These are phyloP conservation scores for Rhynchotus rufescens DNA, from an alignment of 2,797 vertebrate genomes.

Conservation along the genomic window DNA sequence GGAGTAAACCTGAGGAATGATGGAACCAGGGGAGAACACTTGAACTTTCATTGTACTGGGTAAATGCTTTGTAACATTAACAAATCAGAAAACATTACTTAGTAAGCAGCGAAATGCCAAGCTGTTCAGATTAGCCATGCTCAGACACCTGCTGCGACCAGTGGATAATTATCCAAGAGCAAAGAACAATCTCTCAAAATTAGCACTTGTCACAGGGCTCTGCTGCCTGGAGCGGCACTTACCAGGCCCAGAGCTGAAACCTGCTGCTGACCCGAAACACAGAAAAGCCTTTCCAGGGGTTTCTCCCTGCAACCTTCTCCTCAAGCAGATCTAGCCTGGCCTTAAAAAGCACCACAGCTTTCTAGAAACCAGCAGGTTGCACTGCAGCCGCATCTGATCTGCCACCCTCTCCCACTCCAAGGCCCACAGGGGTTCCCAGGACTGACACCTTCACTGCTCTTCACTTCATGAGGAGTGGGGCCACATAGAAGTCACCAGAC, in stretches of 20 bases:
- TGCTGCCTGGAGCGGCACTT: slow-evolving; percentile 44
- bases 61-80: slow-evolving; percentile 68
- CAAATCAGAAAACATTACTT: slow-evolving; percentile 59
- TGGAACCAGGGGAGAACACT: slow-evolving; percentile 23
- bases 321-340: neutral
- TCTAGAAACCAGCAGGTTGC: neutral
- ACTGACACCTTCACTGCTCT: neutral
- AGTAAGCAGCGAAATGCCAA: slow-evolving; percentile 48
- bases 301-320: neutral
- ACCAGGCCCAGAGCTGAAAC: slow-evolving; percentile 17
- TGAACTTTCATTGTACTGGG: slow-evolving; percentile 36
- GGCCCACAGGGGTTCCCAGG: neutral
- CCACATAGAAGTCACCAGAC: neutral
- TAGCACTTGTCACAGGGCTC: slow-evolving; percentile 59
- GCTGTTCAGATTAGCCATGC: slow-evolving; percentile 63
- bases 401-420: neutral
- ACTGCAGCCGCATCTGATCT: neutral
- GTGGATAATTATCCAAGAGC: slow-evolving; percentile 68
- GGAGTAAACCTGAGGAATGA: slow-evolving; percentile 41
- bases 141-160: slow-evolving; percentile 52
- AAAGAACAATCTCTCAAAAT: slow-evolving; percentile 71
- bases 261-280: slow-evolving; percentile 36
- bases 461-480: fast-evolving
- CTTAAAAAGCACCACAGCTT: neutral
- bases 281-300: neutral